Evolutionary conservation across 2,888 invertebrate species (phyloP).

Genomic region (Cryptocephalus moraei): DNA sequence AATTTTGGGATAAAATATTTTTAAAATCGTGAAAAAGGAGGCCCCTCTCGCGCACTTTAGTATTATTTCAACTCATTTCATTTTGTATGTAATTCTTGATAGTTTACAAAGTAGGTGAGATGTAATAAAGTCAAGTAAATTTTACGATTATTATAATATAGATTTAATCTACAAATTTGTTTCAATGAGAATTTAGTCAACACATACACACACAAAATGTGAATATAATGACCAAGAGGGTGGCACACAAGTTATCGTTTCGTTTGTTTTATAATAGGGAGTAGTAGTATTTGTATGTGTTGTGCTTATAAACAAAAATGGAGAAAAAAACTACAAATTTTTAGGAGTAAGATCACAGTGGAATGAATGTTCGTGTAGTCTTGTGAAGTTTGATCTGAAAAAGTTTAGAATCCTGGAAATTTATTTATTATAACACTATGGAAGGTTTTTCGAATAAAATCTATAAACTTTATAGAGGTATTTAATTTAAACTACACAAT

Average conservation of each 20-base stretch:
- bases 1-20: too few relatives aligned
- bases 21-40: too few relatives aligned
- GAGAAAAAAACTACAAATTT: not conserved
- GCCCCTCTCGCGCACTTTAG: slow-evolving; percentile 5
- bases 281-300: slow-evolving; percentile 19
- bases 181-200: slow-evolving; percentile 12
- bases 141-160: slow-evolving; percentile 12
- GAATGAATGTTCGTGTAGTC: slow-evolving; percentile 27
- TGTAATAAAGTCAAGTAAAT: slow-evolving; percentile 20
- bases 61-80: slow-evolving; percentile 19
- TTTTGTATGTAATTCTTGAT: slow-evolving; percentile 19
- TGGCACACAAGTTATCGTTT: slow-evolving; percentile 14
- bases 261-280: slow-evolving; percentile 18
- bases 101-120: slow-evolving; percentile 11
- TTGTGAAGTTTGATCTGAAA: slow-evolving; percentile 23
- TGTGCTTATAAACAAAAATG: slow-evolving; percentile 19
- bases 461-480: slow-evolving; percentile 6
- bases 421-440: slow-evolving; percentile 15
- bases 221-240: slow-evolving; percentile 20
- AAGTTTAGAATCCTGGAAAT: slow-evolving; percentile 21
- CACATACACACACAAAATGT: slow-evolving; percentile 4
- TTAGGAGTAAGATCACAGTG: slow-evolving; percentile 20
- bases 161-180: slow-evolving; percentile 21
- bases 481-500: not conserved
- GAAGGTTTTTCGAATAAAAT: slow-evolving; percentile 21